Percentiles rank a stretch among this genome's conserved stretches.
These are phyloP conservation scores for Taphrorychus bicolor DNA, from an alignment of 2,888 invertebrate species.

Conservation along the genomic window DNA sequence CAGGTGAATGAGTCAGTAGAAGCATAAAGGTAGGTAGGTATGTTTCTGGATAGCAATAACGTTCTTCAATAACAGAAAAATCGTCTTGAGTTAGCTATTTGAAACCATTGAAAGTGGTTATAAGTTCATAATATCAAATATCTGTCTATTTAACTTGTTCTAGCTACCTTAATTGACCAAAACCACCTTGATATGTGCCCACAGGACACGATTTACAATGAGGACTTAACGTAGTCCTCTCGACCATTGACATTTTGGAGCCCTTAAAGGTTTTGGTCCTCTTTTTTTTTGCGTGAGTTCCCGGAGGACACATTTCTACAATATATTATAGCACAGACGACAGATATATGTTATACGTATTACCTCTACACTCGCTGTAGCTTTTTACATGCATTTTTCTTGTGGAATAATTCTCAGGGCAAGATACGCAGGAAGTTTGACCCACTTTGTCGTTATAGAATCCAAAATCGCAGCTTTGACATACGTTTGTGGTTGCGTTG, in stretches of 20 bases:
- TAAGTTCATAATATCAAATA: too few relatives aligned
- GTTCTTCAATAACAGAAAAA: too few relatives aligned
- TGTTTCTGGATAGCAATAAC: too few relatives aligned
- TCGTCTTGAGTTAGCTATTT: too few relatives aligned
- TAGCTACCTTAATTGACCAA: slow-evolving; percentile 59
- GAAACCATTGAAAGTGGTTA: too few relatives aligned
- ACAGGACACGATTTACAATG: slow-evolving; percentile 65
- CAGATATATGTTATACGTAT: too few relatives aligned
- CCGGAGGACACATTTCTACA: slow-evolving; percentile 62
- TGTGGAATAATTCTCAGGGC: slow-evolving; percentile 67
- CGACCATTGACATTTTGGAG: slow-evolving; percentile 48
- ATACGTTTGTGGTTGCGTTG: slow-evolving; percentile 63
- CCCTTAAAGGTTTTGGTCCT: slow-evolving; percentile 49
- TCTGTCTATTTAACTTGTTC: too few relatives aligned
- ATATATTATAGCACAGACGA: too few relatives aligned
- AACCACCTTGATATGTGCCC: slow-evolving; percentile 67
- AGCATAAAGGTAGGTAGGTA: too few relatives aligned
- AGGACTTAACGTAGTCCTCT: slow-evolving; percentile 63
- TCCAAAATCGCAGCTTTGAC: slow-evolving; percentile 67
- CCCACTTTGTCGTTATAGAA: slow-evolving; percentile 67
- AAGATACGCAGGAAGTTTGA: slow-evolving; percentile 63
- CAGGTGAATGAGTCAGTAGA: too few relatives aligned
- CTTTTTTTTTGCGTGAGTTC: slow-evolving; percentile 59
- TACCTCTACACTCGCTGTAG: slow-evolving; percentile 66
- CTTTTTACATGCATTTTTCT: slow-evolving; percentile 60